These are phyloP conservation scores for Psilopogon haemacephalus DNA, from an alignment of 2,113 vertebrate species.

Conservation along the genomic window DNA sequence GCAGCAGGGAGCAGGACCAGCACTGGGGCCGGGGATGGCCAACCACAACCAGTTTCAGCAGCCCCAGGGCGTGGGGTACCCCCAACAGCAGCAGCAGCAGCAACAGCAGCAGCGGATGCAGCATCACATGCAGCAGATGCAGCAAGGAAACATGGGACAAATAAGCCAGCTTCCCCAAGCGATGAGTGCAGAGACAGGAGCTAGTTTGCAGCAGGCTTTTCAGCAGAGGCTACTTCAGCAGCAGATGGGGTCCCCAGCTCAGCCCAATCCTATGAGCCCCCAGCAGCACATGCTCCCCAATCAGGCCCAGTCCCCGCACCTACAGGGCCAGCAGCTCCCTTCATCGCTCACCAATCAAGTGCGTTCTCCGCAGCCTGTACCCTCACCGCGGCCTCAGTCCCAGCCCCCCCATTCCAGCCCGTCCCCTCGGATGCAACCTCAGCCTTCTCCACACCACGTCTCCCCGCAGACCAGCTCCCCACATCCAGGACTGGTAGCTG, in stretches of 20 bases:
- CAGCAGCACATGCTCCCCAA: constrained; percentile 83
- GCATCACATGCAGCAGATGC: constrained; percentile 85
- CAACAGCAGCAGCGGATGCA: constrained; percentile 83
- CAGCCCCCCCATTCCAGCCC: constrained; percentile 88
- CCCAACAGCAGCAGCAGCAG: constrained; percentile 75
- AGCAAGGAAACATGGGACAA: constrained; percentile 81
- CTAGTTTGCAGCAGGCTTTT: constrained; percentile 85
- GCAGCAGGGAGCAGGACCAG: constrained; percentile 71
- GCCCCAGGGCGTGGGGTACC: constrained; percentile 82
- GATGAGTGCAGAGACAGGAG: constrained; percentile 80
- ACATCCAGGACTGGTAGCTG: constrained; percentile 89
- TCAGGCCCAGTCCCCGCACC: constrained; percentile 86
- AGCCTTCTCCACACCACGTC: constrained; percentile 87
- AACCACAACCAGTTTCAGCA: constrained; percentile 92
- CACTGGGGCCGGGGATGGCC: constrained; percentile 77
- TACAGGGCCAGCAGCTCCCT: constrained; percentile 90
- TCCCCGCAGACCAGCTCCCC: constrained; percentile 96
- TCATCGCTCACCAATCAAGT: constrained; percentile 93
- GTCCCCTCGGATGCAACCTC: constrained; percentile 88
- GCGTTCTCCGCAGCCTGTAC: constrained; percentile 92
- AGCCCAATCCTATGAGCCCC: constrained; percentile 85
- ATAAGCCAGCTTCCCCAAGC: constrained; percentile 80
- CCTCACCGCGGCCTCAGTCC: constrained; percentile 88
- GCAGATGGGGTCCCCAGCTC: constrained; percentile 87
- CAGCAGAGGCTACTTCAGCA: constrained; percentile 90